These are phyloP conservation scores for Drosophila quadrilineata DNA, from an alignment of 1,140 invertebrate genomes.

Conservation along the genomic window DNA sequence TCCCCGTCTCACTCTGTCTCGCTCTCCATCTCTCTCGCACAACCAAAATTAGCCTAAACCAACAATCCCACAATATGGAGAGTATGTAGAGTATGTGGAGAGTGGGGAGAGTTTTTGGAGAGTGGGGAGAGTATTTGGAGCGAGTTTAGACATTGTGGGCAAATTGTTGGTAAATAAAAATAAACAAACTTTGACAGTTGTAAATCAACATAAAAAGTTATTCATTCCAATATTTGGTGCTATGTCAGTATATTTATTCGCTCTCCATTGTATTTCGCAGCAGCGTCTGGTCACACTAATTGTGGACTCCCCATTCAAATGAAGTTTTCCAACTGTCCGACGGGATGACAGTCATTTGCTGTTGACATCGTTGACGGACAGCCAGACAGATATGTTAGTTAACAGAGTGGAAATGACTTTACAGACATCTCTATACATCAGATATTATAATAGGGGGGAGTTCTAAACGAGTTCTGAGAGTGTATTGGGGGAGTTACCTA, in stretches of 20 bases:
- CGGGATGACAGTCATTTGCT: constrained; percentile 56
- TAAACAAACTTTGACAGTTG: constrained; percentile 66
- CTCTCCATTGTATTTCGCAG: background rate
- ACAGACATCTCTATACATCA: too few species aligned
- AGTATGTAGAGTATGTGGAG: too few species aligned
- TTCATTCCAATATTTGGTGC: too few species aligned
- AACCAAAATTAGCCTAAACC: constrained; percentile 63
- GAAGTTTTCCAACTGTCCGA: constrained; percentile 59
- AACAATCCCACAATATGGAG: too few species aligned
- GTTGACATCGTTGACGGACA: constrained; percentile 30
- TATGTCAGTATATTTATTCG: too few species aligned
- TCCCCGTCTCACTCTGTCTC: background rate
- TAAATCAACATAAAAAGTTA: constrained; percentile 44
- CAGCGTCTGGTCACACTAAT: constrained; percentile 36
- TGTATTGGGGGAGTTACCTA: background rate
- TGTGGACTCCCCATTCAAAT: constrained; percentile 66
- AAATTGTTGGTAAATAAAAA: constrained; percentile 42
- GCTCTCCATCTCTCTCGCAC: background rate
- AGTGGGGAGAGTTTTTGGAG: too few species aligned
- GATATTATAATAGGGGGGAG: background rate
- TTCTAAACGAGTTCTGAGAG: too few species aligned
- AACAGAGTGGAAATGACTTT: background rate
- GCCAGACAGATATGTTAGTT: background rate
- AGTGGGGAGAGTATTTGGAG: too few species aligned
- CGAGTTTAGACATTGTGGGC: background rate